These are phyloP conservation scores for Drosophila paucipuncta DNA, from an alignment of 2,888 invertebrate species.

Conservation along the genomic window DNA sequence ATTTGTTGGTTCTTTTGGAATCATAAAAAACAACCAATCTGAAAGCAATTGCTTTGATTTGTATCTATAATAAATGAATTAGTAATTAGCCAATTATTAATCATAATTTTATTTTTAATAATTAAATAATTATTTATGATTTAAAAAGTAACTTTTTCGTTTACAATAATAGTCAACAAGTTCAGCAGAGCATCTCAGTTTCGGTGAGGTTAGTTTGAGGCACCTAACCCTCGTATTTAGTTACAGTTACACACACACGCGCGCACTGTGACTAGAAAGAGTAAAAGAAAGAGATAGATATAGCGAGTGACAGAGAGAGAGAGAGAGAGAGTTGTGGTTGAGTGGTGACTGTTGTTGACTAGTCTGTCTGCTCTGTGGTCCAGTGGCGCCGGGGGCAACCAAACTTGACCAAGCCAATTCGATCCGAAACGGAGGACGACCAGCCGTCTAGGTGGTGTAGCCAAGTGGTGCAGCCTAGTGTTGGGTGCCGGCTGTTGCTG, in stretches of 20 bases:
- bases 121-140: background rate
- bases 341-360: constrained; percentile 42
- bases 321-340: constrained; percentile 37
- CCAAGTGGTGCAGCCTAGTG: constrained; percentile 33
- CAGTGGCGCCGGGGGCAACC: constrained; percentile 54
- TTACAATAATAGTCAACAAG: background rate
- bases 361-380: constrained; percentile 48
- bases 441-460: constrained; percentile 68
- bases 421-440: constrained; percentile 63
- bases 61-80: background rate
- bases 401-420: constrained; percentile 77
- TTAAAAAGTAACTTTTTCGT: background rate
- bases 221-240: constrained; percentile 59
- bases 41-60: background rate
- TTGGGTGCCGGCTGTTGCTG: constrained; percentile 18
- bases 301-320: background rate
- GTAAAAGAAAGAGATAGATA: constrained; percentile 2
- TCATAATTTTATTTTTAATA: background rate
- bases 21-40: background rate
- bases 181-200: constrained; percentile 19
- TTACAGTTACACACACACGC: constrained; percentile 75
- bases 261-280: constrained; percentile 23
- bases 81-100: background rate
- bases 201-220: background rate
- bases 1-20: background rate